phyloP scores from a whole-genome alignment of 2,113 vertebrate genomes.

The Ciconia stormi region DNA sequence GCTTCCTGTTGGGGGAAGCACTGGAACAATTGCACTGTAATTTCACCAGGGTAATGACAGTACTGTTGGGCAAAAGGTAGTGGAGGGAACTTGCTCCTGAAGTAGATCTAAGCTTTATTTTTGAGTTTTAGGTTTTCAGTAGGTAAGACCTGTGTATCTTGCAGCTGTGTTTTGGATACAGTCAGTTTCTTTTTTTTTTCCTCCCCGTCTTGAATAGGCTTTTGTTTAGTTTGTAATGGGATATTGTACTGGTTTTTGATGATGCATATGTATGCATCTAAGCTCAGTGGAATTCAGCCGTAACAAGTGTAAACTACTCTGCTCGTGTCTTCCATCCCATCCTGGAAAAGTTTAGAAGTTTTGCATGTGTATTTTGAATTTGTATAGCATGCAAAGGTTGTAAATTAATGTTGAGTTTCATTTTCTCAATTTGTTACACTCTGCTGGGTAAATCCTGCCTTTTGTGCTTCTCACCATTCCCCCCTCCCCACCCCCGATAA shows the following conservation, averaged over 20 bases:
- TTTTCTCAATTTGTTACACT: neutral
- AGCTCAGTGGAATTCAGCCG: neutral
- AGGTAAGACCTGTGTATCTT: neutral
- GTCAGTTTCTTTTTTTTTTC: neutral
- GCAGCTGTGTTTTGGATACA: neutral
- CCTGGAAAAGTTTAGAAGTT: neutral
- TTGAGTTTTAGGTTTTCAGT: neutral
- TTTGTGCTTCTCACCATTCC: neutral
- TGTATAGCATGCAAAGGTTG: rapidly evolving
- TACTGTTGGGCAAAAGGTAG: neutral
- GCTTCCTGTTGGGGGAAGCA: neutral
- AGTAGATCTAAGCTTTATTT: neutral
- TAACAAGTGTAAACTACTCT: neutral
- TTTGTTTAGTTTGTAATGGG: neutral
- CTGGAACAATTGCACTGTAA: neutral
- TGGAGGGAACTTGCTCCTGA: neutral
- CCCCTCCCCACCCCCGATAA: rapidly evolving
- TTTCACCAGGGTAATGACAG: neutral
- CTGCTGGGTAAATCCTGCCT: neutral
- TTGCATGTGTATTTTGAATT: rapidly evolving
- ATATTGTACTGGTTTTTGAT: neutral
- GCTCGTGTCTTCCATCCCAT: rapidly evolving
- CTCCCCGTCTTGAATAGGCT: neutral
- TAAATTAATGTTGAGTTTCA: neutral
- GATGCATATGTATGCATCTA: neutral